A percentile compares a stretch with the other conserved stretches of the same genome.
Conservation (phyloP, 2,888 invertebrate species). For the Emmelina monodactyla region DNA sequence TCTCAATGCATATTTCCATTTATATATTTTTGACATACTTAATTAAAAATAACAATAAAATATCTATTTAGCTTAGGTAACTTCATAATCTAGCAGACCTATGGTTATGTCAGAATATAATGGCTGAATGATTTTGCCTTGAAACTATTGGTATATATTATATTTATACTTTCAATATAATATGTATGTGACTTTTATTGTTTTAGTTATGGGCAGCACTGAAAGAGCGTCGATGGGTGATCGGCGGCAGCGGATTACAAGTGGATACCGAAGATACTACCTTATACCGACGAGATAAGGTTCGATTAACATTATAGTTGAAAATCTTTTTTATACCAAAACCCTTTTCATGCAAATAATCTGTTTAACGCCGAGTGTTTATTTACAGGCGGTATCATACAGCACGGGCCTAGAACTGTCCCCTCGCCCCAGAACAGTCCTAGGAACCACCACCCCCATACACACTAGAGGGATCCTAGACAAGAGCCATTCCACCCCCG, state of each 20-base stretch:
- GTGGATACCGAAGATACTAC: background rate
- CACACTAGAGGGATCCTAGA: conserved; percentile 60
- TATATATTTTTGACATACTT: too few species aligned
- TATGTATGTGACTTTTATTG: background rate
- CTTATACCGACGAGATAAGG: background rate
- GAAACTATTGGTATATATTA: too few species aligned
- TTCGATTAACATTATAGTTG: too few species aligned
- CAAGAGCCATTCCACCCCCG: conserved; percentile 84
- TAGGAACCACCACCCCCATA: conserved; percentile 1
- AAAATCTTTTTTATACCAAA: too few species aligned
- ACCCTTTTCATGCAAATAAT: too few species aligned
- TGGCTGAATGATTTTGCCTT: too few species aligned
- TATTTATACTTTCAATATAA: background rate
- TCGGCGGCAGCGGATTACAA: background rate
- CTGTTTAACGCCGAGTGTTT: background rate
- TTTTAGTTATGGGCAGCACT: background rate
- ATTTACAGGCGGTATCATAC: conserved; percentile 71
- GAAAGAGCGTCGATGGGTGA: background rate
- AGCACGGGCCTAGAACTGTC: conserved; percentile 76
- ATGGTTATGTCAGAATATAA: too few species aligned
- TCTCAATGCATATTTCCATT: too few species aligned
- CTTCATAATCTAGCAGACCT: too few species aligned
- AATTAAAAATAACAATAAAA: too few species aligned
- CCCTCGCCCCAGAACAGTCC: conserved; percentile 37
- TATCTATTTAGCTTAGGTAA: too few species aligned